Conservation (phyloP, 2,113 vertebrate genomes). For the Dipodomys stephensi region DNA sequence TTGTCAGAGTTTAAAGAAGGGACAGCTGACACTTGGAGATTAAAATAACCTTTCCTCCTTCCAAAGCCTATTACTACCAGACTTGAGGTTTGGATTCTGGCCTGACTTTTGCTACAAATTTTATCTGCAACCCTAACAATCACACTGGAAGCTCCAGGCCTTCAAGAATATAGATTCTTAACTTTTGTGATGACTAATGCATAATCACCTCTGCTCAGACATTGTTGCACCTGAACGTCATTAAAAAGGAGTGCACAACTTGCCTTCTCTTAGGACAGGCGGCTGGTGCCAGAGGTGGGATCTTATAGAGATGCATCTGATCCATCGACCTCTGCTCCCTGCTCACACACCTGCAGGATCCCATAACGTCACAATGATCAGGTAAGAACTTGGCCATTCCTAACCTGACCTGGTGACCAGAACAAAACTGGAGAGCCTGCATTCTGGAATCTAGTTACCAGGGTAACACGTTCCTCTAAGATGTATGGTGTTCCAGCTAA, state of each 20-base stretch:
- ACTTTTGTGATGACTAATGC: background rate
- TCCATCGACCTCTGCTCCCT: background rate
- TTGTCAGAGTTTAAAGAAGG: background rate
- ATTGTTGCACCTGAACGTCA: background rate
- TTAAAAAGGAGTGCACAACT: background rate
- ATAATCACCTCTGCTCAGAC: background rate
- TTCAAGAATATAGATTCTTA: no score
- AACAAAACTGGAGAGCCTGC: no score
- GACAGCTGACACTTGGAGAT: background rate
- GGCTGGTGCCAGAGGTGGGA: no score
- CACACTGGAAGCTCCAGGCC: fast-evolving
- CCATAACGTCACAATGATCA: fast-evolving
- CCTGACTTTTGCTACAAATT: background rate
- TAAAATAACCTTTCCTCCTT: background rate
- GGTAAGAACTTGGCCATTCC: background rate
- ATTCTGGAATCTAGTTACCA: no score
- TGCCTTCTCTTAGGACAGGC: background rate
- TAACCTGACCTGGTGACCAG: fast-evolving
- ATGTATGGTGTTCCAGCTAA: no score
- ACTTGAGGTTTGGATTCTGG: background rate
- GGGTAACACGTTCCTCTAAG: background rate
- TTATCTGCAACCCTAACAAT: background rate
- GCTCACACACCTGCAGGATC: fast-evolving
- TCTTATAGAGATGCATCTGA: fast-evolving
- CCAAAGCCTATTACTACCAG: background rate